phyloP scores from a whole-genome alignment of 1,140 invertebrate genomes.

The Lepidurus packardi region DNA sequence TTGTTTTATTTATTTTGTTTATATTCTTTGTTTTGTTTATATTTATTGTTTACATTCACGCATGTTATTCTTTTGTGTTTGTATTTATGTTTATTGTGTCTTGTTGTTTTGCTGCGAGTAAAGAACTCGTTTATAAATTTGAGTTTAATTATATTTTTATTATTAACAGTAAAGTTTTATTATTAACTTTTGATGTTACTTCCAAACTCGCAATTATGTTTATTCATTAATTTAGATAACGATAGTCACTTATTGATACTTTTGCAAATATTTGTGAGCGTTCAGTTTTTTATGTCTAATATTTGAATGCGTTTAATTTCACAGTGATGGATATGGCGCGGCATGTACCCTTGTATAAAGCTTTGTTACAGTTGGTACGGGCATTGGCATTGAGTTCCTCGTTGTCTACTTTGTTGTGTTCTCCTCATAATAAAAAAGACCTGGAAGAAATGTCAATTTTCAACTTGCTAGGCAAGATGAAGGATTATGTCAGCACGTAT shows the following conservation, averaged over 20 bases:
- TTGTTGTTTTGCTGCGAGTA: no score
- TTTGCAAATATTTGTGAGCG: constrained; percentile 25
- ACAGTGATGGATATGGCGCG: constrained; percentile 85
- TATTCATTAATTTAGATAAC: not conserved
- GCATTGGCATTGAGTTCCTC: constrained; percentile 65
- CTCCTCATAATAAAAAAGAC: constrained; percentile 43
- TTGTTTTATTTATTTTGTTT: not conserved
- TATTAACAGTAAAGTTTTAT: no score
- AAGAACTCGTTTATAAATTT: no score
- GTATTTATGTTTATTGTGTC: not conserved
- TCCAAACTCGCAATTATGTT: no score
- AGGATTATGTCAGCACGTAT: constrained; percentile 83
- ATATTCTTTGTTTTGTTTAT: constrained; percentile 24
- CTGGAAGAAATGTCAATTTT: constrained; percentile 53
- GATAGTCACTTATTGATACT: no score
- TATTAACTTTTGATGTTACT: no score
- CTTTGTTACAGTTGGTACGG: constrained; percentile 71
- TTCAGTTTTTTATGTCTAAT: constrained; percentile 25
- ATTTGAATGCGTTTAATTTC: constrained; percentile 33
- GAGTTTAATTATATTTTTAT: no score
- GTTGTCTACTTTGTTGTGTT: constrained; percentile 57
- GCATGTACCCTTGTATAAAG: constrained; percentile 83
- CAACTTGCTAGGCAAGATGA: constrained; percentile 75
- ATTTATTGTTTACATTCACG: constrained; percentile 32
- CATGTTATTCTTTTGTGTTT: no score